Conservation (phyloP, 2,888 invertebrate genomes). For the Pristionchus arcanus region DNA sequence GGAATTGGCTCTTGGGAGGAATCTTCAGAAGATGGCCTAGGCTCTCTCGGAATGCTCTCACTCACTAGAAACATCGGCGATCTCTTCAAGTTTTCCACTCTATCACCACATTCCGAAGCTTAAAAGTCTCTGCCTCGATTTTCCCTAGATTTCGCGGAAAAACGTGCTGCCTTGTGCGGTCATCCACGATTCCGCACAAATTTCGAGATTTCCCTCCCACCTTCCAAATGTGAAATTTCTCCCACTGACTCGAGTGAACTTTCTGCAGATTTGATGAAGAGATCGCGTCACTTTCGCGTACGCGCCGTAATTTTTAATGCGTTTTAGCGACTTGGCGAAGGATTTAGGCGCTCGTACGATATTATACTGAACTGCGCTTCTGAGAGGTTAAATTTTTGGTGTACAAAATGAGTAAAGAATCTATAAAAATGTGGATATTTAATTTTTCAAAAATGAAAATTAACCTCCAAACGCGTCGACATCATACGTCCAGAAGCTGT, state of each 20-base stretch:
- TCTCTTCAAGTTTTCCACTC: too few species aligned
- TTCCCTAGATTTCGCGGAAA: neutral
- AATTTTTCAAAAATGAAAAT: neutral
- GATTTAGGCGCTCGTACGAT: neutral
- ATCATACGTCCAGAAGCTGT: slow-evolving; percentile 50
- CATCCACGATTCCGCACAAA: neutral
- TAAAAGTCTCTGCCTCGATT: too few species aligned
- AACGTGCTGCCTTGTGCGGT: neutral
- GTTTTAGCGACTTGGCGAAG: neutral
- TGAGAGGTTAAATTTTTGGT: too few species aligned
- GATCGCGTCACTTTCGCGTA: neutral
- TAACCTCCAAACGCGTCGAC: slow-evolving; percentile 34
- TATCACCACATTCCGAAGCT: too few species aligned
- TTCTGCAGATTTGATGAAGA: neutral
- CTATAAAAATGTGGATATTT: neutral
- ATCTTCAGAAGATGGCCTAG: neutral
- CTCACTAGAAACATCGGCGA: too few species aligned
- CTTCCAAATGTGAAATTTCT: neutral
- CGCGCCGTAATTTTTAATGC: neutral
- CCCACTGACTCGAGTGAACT: neutral
- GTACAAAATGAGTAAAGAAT: neutral
- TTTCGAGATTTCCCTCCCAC: neutral
- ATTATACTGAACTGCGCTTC: neutral
- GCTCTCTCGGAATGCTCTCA: neutral
- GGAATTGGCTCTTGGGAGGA: neutral